These are phyloP conservation scores for Acleris laterana DNA, from an alignment of 2,888 invertebrate genomes.

Conservation along the genomic window DNA sequence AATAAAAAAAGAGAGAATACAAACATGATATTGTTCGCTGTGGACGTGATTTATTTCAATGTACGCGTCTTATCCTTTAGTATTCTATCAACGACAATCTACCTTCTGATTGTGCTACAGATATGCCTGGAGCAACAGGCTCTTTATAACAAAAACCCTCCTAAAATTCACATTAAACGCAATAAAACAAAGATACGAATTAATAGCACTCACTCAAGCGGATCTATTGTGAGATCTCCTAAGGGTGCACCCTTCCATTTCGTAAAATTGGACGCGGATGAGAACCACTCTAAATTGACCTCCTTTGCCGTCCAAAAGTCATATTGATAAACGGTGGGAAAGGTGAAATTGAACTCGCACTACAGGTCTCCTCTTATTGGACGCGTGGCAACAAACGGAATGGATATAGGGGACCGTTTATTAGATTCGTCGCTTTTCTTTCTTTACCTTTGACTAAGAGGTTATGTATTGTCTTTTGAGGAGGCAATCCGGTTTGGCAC, in stretches of 20 bases:
- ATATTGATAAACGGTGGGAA: constrained; percentile 62
- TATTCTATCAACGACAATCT: constrained; percentile 1
- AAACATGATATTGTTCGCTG: constrained; percentile 52
- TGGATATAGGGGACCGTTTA: constrained; percentile 75
- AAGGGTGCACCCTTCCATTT: constrained; percentile 80
- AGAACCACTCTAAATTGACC: constrained; percentile 66
- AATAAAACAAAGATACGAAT: constrained; percentile 83
- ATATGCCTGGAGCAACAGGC: constrained; percentile 21
- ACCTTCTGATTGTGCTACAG: constrained; percentile 15
- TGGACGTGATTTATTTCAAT: constrained; percentile 69
- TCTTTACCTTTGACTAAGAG: constrained; percentile 78
- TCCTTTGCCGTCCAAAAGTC: constrained; percentile 55
- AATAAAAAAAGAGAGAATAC: constrained; percentile 46
- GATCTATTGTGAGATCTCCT: constrained; percentile 81
- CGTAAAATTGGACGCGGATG: constrained; percentile 76
- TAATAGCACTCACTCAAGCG: constrained; percentile 80
- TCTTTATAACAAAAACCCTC: constrained; percentile 37
- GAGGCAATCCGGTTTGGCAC: constrained; percentile 66
- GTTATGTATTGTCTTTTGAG: constrained; percentile 75
- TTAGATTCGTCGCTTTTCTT: constrained; percentile 80
- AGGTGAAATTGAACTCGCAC: constrained; percentile 51
- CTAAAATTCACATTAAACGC: constrained; percentile 77
- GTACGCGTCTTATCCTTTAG: constrained; percentile 50
- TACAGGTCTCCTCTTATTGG: constrained; percentile 64
- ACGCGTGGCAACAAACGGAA: constrained; percentile 74